Percentiles rank a stretch among this genome's conserved stretches.
Evolutionary conservation across 2,888 invertebrate genomes (phyloP).

Genomic region (Dinocampus coccinellae): DNA sequence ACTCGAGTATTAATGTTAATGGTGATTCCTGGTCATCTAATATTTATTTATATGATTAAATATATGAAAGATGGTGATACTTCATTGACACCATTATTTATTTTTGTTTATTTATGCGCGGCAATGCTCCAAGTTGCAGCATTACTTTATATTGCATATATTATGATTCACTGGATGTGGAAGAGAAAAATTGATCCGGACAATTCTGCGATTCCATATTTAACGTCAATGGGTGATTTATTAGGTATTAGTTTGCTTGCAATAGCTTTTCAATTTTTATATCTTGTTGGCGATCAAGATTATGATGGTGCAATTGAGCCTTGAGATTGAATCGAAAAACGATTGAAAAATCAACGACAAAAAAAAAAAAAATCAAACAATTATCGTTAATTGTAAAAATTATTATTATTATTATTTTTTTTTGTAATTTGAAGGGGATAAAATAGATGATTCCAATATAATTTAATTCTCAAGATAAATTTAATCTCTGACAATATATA

Average conservation of each 20-base stretch:
- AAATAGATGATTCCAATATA: background rate
- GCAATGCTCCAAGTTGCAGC: slow-evolving; percentile 75
- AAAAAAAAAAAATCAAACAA: slow-evolving; percentile 14
- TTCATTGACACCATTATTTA: slow-evolving; percentile 77
- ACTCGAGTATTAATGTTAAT: slow-evolving; percentile 79
- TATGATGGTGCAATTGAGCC: slow-evolving; percentile 59
- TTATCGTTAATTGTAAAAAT: background rate
- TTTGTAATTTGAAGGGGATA: background rate
- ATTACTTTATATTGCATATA: slow-evolving; percentile 75
- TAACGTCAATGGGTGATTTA: slow-evolving; percentile 84
- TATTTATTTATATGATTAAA: slow-evolving; percentile 81
- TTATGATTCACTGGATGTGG: slow-evolving; percentile 78
- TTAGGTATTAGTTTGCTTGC: slow-evolving; percentile 79
- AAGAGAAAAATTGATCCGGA: slow-evolving; percentile 78
- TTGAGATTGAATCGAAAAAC: too few species aligned
- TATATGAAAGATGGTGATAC: slow-evolving; percentile 78
- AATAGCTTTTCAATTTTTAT: slow-evolving; percentile 76
- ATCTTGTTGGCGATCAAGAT: slow-evolving; percentile 74
- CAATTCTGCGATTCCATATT: slow-evolving; percentile 82
- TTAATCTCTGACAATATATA: background rate
- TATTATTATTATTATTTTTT: background rate
- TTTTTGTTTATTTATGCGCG: slow-evolving; percentile 78
- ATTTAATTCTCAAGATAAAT: background rate
- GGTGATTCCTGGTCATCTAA: slow-evolving; percentile 84
- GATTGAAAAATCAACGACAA: background rate